These are phyloP conservation scores for Hydropotes inermis DNA, from an alignment of 2,113 vertebrate genomes.

Conservation along the genomic window DNA sequence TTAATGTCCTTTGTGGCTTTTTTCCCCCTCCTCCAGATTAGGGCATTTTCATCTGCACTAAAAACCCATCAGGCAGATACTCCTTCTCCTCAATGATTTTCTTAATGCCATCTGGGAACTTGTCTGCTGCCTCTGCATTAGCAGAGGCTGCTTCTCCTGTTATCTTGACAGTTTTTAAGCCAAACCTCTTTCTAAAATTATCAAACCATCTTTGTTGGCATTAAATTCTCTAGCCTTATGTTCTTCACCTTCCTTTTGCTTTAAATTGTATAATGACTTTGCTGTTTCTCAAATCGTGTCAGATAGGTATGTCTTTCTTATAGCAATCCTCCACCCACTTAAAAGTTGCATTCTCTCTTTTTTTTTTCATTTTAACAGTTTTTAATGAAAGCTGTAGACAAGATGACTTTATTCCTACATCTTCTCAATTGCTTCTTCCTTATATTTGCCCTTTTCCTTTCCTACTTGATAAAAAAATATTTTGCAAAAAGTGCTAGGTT, in stretches of 20 bases:
- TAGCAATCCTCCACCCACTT: neutral
- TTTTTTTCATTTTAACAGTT: no score
- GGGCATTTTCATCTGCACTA: neutral
- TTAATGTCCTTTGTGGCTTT: neutral
- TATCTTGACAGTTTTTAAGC: neutral
- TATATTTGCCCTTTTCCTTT: no score
- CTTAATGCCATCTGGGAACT: neutral
- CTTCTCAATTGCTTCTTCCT: no score
- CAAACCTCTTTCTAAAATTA: neutral
- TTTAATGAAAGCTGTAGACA: no score
- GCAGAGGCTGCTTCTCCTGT: neutral
- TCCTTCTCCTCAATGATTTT: neutral
- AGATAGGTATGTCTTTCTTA: neutral
- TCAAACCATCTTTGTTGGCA: neutral
- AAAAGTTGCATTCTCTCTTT: neutral
- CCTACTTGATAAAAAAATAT: neutral
- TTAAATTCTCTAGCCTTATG: neutral
- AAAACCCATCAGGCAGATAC: neutral
- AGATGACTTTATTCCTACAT: no score
- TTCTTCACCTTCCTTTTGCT: neutral
- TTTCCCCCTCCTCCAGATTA: neutral
- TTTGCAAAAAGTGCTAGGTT: neutral
- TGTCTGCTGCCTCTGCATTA: neutral
- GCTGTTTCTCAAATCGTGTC: neutral
- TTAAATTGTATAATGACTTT: neutral